Conservation (phyloP, 2,888 invertebrate genomes). For the Eupithecia subfuscata region DNA sequence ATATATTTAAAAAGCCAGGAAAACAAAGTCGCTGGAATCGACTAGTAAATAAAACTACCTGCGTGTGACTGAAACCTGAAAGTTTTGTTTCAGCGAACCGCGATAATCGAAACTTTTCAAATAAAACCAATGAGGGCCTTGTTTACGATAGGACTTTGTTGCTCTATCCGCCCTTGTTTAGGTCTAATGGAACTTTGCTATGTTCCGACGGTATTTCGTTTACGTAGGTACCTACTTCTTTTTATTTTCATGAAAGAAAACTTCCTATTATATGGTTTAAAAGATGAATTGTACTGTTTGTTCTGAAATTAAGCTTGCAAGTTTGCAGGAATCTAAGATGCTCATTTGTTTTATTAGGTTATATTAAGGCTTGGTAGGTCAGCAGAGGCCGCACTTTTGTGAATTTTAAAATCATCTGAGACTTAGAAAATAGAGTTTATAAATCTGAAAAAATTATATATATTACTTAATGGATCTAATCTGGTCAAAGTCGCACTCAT, state of each 20-base stretch:
- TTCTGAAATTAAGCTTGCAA: not conserved
- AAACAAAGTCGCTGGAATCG: not conserved
- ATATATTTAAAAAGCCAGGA: conserved; percentile 1
- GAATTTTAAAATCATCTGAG: too few relatives aligned
- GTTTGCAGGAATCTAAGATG: not conserved
- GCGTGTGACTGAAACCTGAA: conserved; percentile 42
- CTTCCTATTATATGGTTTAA: not conserved
- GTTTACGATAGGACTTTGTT: conserved; percentile 69
- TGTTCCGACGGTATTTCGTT: conserved; percentile 56
- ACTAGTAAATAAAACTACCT: conserved; percentile 18
- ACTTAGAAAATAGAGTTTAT: too few relatives aligned
- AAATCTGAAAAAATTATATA: too few relatives aligned
- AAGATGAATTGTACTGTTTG: not conserved
- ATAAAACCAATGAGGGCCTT: conserved; percentile 75
- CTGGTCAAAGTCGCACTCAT: too few relatives aligned
- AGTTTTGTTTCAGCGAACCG: conserved; percentile 62
- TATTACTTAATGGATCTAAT: too few relatives aligned
- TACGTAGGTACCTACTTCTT: conserved; percentile 51
- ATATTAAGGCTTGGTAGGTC: too few relatives aligned
- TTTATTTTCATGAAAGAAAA: conserved; percentile 8
- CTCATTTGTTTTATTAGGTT: too few relatives aligned
- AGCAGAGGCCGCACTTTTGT: too few relatives aligned
- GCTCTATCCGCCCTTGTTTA: conserved; percentile 64
- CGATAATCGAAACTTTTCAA: conserved; percentile 73
- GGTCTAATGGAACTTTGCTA: conserved; percentile 65